phyloP scores from a whole-genome alignment of 1,140 invertebrate species.

The Mesaphorura yosii region DNA sequence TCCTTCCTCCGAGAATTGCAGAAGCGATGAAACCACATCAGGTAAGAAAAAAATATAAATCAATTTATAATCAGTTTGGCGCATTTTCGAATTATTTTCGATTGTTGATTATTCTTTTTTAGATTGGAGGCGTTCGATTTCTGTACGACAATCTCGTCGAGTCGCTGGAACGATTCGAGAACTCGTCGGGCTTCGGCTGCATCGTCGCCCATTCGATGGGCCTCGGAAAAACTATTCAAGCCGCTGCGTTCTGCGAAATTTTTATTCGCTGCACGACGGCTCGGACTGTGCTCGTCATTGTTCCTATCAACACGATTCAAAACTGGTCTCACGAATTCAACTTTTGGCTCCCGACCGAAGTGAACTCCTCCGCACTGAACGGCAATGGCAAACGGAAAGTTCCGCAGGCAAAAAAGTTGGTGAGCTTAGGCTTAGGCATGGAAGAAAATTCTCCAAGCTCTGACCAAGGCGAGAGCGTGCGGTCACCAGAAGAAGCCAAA shows the following conservation, averaged over 20 bases:
- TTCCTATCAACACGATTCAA: constrained; percentile 97
- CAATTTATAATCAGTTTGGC: constrained; percentile 3
- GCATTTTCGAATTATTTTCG: background rate
- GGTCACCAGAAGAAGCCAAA: background rate
- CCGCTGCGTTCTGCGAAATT: constrained; percentile 90
- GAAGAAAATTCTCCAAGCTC: background rate
- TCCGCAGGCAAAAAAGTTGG: background rate
- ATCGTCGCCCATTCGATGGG: constrained; percentile 99
- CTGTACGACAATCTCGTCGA: constrained; percentile 94
- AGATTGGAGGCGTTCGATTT: constrained; percentile 92
- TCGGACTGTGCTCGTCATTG: constrained; percentile 84
- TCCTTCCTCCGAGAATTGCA: constrained; percentile 82
- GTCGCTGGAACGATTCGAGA: constrained; percentile 72
- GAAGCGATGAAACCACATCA: constrained; percentile 91
- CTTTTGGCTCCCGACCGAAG: constrained; percentile 71
- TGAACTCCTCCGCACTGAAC: background rate
- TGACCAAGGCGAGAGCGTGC: background rate
- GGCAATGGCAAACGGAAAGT: background rate
- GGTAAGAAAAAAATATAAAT: constrained; percentile 34
- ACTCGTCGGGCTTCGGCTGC: constrained; percentile 88
- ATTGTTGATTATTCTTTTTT: constrained; percentile 31
- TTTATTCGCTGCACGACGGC: constrained; percentile 83
- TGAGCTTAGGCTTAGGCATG: background rate
- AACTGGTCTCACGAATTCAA: constrained; percentile 98
- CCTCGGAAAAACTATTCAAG: constrained; percentile 84